Percentiles rank a stretch among this genome's conserved stretches.
phyloP scores from a whole-genome alignment of 92 coral and sea anemone genomes.

The Palythoa grandiflora region DNA sequence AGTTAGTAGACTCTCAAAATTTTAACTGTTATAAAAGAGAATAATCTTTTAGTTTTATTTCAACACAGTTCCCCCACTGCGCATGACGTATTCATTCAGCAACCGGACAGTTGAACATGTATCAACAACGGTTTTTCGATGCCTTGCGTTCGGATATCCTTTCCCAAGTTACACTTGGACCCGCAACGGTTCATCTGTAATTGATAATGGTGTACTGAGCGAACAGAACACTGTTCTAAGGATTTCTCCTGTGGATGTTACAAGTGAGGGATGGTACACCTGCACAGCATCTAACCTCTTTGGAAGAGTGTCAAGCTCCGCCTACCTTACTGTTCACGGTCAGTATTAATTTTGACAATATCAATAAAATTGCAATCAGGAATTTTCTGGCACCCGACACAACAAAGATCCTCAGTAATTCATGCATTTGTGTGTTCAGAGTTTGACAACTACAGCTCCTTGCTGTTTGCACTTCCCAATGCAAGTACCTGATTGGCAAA shows the following conservation, averaged over 20 bases:
- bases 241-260: conserved; percentile 22
- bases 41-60: no score
- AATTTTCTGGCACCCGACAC: no score
- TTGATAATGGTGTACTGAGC: conserved; percentile 7
- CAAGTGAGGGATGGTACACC: conserved; percentile 37
- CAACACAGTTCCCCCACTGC: conserved; percentile 3
- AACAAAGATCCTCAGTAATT: no score
- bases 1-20: no score
- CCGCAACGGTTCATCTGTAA: background rate
- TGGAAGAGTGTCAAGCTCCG: conserved; percentile 8
- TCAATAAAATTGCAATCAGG: no score
- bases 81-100: conserved; percentile 5
- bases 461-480: no score
- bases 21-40: no score
- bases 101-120: conserved; percentile 36
- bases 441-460: no score
- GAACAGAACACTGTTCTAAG: conserved; percentile 24
- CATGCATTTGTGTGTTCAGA: no score
- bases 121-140: conserved; percentile 21
- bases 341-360: background rate
- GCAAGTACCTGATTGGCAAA: no score
- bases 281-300: conserved; percentile 8
- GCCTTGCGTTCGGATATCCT: conserved; percentile 29
- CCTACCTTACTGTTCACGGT: conserved; percentile 38
- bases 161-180: conserved; percentile 26